Evolutionary conservation across 2,797 vertebrate genomes (phyloP).

Genomic region (Lepilemur ruficaudatus): DNA sequence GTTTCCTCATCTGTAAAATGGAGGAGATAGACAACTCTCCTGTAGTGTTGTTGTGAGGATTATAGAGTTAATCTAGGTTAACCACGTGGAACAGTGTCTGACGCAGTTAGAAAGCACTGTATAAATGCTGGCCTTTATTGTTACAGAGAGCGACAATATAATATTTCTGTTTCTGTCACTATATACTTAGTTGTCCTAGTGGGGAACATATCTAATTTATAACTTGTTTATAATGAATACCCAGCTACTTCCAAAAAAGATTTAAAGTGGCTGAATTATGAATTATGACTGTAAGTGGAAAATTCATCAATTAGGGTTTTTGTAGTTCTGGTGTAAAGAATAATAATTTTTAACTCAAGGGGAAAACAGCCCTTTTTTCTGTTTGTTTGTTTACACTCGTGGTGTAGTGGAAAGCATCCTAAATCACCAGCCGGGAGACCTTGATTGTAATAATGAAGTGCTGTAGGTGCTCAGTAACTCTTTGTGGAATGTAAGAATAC

Average conservation of each 20-base stretch:
- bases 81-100: too few species aligned
- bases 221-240: background rate
- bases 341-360: background rate
- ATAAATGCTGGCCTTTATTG: background rate
- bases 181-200: background rate
- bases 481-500: background rate
- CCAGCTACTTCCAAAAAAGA: conserved; percentile 2
- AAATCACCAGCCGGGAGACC: background rate
- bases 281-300: background rate
- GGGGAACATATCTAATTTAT: background rate
- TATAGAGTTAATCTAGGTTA: background rate
- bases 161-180: background rate
- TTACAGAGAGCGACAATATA: background rate
- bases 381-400: background rate
- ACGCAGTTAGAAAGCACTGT: background rate
- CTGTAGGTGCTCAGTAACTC: background rate
- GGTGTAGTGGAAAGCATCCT: background rate
- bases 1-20: background rate
- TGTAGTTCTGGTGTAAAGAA: background rate
- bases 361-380: background rate
- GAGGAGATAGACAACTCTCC: background rate
- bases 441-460: background rate
- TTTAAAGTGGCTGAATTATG: background rate
- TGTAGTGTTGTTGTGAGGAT: background rate
- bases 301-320: background rate